A percentile compares a stretch with the other conserved stretches of the same genome.
Conservation (phyloP, 2,113 vertebrate genomes). For the Lonchura striata region DNA sequence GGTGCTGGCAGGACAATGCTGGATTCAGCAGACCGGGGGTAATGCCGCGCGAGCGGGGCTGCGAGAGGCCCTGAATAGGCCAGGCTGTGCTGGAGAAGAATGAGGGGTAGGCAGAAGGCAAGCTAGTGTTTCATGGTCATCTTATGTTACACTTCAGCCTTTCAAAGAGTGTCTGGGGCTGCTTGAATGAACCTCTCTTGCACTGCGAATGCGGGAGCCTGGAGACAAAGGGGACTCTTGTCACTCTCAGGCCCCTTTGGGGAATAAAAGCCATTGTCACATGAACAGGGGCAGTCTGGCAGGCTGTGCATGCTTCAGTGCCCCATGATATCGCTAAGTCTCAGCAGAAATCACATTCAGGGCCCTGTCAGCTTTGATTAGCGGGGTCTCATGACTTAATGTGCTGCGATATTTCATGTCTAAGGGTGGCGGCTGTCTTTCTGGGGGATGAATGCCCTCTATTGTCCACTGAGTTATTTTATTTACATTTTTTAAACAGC, state of each 20-base stretch:
- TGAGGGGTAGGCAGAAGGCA: slow-evolving; percentile 70
- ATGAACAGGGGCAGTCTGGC: slow-evolving; percentile 74
- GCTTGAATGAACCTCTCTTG: slow-evolving; percentile 71
- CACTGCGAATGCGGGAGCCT: slow-evolving; percentile 56
- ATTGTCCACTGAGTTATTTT: slow-evolving; percentile 77
- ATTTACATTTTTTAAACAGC: slow-evolving; percentile 81
- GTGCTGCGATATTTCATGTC: slow-evolving; percentile 74
- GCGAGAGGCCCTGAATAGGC: slow-evolving; percentile 60
- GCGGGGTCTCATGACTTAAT: slow-evolving; percentile 74
- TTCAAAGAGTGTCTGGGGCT: slow-evolving; percentile 78
- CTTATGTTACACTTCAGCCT: slow-evolving; percentile 77
- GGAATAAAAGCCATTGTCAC: slow-evolving; percentile 77
- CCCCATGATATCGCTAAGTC: slow-evolving; percentile 68
- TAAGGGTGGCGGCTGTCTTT: slow-evolving; percentile 69
- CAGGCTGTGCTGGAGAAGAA: slow-evolving; percentile 60
- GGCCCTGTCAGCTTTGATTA: slow-evolving; percentile 79
- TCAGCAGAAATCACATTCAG: slow-evolving; percentile 72
- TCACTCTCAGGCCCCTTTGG: slow-evolving; percentile 71
- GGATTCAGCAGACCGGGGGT: slow-evolving; percentile 56
- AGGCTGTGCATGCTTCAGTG: slow-evolving; percentile 77
- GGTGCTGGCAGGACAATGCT: slow-evolving; percentile 24
- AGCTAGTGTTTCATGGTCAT: slow-evolving; percentile 70
- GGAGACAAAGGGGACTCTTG: slow-evolving; percentile 80
- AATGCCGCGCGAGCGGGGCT: slow-evolving; percentile 34
- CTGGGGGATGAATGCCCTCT: slow-evolving; percentile 72